Evolutionary conservation across 2,888 invertebrate genomes (phyloP), one percentile per base, ranked within the genome.

Genomic region (Vanessa cardui): DNA sequence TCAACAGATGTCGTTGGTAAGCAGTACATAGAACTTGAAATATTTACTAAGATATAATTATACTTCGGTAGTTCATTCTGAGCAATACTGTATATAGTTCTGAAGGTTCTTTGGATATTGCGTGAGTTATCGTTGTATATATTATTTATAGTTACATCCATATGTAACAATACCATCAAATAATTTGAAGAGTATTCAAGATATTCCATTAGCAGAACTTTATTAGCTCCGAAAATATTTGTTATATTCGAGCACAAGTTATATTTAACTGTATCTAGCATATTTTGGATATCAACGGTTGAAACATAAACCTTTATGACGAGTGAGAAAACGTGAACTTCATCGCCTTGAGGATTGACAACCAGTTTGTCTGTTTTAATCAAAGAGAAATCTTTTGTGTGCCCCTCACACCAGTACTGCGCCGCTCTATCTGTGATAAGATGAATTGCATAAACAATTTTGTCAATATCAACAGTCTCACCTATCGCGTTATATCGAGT

Each of bases 381-480:
- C 21, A 93, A 77, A n/a, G 90, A 82, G 75, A 94, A 93, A 69
- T 93, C 86, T 66, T 85, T 85, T 6, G 93, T 89, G 74, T 94
- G 94, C 0, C 94, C 94, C 82, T 94, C 94, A 78, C 95, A 95
- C 95, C 95, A 95, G 79, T 95, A 95, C 72, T 94, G 90, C 1
- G 95, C 95, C 0, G 94, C 92, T 68, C 91, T 88, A 52, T 94
- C 86, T 2, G 86, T 89, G 52, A 93, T 84, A 1, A 94, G 80
- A 72, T 93, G 86, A 2, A 95, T 77, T 64, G 89, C 82, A 72
- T 94, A 95, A 6, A 94, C 88, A 18, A 81, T 74, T 83, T 92
- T 92, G 76, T 86, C 87, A 61, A 81, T 71, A 73, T 71, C 64
- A 52, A 56, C 68, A 20, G 64, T 70, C 59, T 74, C 66, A 12